These are phyloP conservation scores for Pachyrhynchus sulphureomaculatus DNA, from an alignment of 1,140 invertebrate genomes.

Conservation along the genomic window DNA sequence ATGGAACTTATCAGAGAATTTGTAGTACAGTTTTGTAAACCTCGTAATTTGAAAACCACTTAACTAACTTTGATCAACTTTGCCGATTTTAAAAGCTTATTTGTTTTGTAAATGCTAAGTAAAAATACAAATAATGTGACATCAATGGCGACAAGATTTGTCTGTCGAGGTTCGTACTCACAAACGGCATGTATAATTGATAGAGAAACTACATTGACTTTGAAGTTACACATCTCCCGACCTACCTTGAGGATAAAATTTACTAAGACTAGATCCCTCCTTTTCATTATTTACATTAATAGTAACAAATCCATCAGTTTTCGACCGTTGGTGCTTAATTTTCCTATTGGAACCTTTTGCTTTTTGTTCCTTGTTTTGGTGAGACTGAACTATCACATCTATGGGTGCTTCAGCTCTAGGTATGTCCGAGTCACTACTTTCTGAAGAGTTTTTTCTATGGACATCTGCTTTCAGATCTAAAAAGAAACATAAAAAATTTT, in stretches of 20 bases:
- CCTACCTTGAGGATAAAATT: conserved; percentile 22
- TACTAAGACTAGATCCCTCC: conserved; percentile 32
- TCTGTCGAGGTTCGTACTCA: too few relatives aligned
- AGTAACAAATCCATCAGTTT: conserved; percentile 33
- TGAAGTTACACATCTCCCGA: too few relatives aligned
- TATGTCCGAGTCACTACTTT: conserved; percentile 63
- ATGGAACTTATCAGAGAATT: too few relatives aligned
- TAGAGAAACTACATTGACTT: too few relatives aligned
- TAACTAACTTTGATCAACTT: too few relatives aligned
- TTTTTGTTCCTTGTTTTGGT: not conserved
- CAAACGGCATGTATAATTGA: too few relatives aligned
- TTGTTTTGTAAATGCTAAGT: too few relatives aligned
- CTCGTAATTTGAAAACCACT: too few relatives aligned
- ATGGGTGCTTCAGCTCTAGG: not conserved
- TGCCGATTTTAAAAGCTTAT: too few relatives aligned
- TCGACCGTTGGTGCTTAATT: conserved; percentile 30
- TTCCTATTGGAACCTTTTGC: conserved; percentile 6
- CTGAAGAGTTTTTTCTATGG: conserved; percentile 87
- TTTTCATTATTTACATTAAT: conserved; percentile 29
- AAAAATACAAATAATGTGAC: too few relatives aligned
- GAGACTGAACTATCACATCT: not conserved
- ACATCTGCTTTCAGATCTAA: conserved; percentile 88
- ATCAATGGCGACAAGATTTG: too few relatives aligned
- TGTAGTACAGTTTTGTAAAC: too few relatives aligned
- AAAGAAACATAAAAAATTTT: conserved; percentile 39